Evolutionary conservation across 2,797 vertebrate genomes (phyloP).

Genomic region (Ibycter americanus): DNA sequence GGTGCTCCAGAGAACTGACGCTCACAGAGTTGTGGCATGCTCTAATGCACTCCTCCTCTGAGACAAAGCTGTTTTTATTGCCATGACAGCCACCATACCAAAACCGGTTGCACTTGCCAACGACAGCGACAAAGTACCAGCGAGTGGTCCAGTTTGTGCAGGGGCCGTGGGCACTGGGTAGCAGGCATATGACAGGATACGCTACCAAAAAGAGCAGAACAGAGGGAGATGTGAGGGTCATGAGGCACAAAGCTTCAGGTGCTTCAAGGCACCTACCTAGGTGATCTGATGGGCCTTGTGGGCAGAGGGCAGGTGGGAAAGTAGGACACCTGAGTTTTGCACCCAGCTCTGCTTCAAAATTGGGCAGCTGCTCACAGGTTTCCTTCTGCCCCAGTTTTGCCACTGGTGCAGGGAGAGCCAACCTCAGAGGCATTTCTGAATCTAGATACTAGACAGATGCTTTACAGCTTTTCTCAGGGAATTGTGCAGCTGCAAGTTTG

Average conservation of each 20-base stretch:
- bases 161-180: conserved; percentile 86
- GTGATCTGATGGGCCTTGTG: background rate
- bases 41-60: conserved; percentile 84
- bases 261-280: background rate
- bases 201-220: conserved; percentile 56
- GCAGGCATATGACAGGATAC: conserved; percentile 80
- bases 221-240: background rate
- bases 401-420: background rate
- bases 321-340: background rate
- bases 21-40: conserved; percentile 62
- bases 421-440: background rate
- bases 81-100: conserved; percentile 94
- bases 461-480: background rate
- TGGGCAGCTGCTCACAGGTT: background rate
- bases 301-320: background rate
- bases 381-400: background rate
- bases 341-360: background rate
- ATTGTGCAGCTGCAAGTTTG: background rate
- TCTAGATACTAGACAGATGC: background rate
- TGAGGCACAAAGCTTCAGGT: background rate
- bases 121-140: conserved; percentile 84
- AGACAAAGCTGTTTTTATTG: conserved; percentile 91
- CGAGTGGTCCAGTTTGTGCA: conserved; percentile 85
- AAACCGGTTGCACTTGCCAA: conserved; percentile 87
- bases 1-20: background rate